These are phyloP conservation scores for Abrostola triplasia DNA, from an alignment of 2,888 invertebrate genomes.

Conservation along the genomic window DNA sequence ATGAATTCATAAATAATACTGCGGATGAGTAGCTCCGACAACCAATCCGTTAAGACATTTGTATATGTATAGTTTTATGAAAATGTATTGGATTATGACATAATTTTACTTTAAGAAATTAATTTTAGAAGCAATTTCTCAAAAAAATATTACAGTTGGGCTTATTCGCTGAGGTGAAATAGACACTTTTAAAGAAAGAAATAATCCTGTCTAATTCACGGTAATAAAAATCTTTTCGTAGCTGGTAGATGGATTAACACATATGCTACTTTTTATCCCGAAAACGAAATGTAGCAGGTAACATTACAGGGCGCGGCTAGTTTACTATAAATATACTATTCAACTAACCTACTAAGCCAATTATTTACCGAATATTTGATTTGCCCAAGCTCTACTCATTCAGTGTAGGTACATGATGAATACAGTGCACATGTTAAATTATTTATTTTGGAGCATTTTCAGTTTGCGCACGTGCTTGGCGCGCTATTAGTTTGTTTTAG, in stretches of 20 bases:
- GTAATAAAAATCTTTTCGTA: too few relatives aligned
- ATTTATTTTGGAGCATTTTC: constrained; percentile 19
- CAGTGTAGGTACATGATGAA: background rate
- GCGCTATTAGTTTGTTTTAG: constrained; percentile 28
- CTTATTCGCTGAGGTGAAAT: too few relatives aligned
- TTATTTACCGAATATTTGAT: background rate
- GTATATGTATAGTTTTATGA: background rate
- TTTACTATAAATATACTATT: background rate
- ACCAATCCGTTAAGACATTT: constrained; percentile 3
- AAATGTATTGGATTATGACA: background rate
- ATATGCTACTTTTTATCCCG: too few relatives aligned
- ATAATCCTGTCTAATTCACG: too few relatives aligned
- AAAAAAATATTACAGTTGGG: too few relatives aligned
- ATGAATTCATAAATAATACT: constrained; percentile 1
- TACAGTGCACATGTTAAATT: background rate
- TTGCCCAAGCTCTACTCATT: background rate
- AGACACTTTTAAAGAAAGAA: too few relatives aligned
- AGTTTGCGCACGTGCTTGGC: constrained; percentile 1
- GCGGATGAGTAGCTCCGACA: background rate
- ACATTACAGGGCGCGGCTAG: too few relatives aligned
- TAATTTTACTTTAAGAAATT: too few relatives aligned
- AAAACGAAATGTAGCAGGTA: too few relatives aligned
- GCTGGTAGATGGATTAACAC: too few relatives aligned
- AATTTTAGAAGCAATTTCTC: too few relatives aligned
- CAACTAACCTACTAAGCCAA: too few relatives aligned